Evolutionary conservation across 2,888 invertebrate species (phyloP), one percentile per base, ranked within the genome.

Genomic region (Pachydiplax longipennis): DNA sequence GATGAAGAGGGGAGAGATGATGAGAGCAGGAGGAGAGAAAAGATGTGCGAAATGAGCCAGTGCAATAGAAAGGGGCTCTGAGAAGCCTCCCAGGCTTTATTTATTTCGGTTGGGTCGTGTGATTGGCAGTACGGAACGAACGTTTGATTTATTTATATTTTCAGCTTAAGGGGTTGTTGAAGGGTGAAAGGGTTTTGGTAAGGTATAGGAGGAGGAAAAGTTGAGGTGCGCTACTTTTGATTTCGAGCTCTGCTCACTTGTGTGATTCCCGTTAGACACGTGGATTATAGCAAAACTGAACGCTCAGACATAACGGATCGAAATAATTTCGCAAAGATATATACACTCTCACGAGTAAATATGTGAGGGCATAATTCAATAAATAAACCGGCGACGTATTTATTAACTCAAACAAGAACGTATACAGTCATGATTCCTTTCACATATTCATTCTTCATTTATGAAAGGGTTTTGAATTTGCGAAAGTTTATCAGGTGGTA

Each of bases 1-100:
- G 90, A 93, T 94, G 92, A 93, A 95, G 94, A 95, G 94, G 91
- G 92, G 94, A 93, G 1, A 94, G 93, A 93, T 95, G 95, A 53
- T 95, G 95, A 91, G 94, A 95, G 91, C 13, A 15, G 5, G 65
- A 8, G 65, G 65, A 12, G 65, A 15, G 83, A n/a, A 83, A 58
- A 31, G 83, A 83, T 53, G 83, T 58, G 83, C 58, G 58, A 83
- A 83, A 83, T 83, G 83, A 83, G 58, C 31, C 18, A 58, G 35
- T 58, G 83, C 15, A 58, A 44, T 83, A 25, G 83, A 83, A 83
- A 83, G 83, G 83, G 83, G n/a, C 40, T 48, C 81, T 40, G 44
- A n/a, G 25, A 15, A 53, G 82, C 53, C 83, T 58, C 58, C 53
- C 35, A 53, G 83, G 83, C 53, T 35, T 58, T 58, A 83, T 83